A percentile compares a stretch with the other conserved stretches of the same genome.
Conservation (phyloP, 2,888 invertebrate species). For the Netelia virgata region DNA sequence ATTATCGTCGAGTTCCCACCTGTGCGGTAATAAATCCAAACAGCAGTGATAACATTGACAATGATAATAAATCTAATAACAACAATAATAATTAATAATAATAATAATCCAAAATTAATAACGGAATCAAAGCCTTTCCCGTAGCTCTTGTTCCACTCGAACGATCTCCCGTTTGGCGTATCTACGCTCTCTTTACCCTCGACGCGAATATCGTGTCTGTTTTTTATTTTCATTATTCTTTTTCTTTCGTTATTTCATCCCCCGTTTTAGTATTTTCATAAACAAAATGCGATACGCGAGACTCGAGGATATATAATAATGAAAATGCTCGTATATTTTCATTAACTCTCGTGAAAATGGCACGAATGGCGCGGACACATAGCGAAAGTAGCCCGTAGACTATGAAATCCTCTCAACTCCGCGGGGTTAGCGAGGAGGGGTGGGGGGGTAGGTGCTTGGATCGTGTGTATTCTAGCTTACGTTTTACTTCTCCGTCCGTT, state of each 20-base stretch:
- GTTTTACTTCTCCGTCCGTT: slow-evolving; percentile 47
- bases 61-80: too few relatives aligned
- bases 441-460: neutral
- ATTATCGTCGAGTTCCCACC: too few relatives aligned
- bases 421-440: too few relatives aligned
- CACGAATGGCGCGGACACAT: neutral
- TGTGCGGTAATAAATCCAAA: too few relatives aligned
- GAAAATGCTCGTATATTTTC: slow-evolving; percentile 37
- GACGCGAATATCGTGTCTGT: neutral
- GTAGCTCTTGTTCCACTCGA: neutral
- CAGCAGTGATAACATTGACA: neutral
- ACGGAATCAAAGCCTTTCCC: slow-evolving; percentile 1
- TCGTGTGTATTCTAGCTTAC: slow-evolving; percentile 19
- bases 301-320: slow-evolving; percentile 19
- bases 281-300: slow-evolving; percentile 29
- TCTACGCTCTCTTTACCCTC: neutral
- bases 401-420: too few relatives aligned
- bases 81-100: neutral
- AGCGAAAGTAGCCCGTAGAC: neutral
- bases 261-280: neutral
- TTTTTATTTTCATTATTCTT: neutral
- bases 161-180: neutral
- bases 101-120: slow-evolving; percentile 2
- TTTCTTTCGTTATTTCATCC: neutral
- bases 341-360: slow-evolving; percentile 43